These are phyloP conservation scores for Apostichopus japonicus DNA, from an alignment of 35 echinoderm and acorn worm genomes.

Conservation along the genomic window DNA sequence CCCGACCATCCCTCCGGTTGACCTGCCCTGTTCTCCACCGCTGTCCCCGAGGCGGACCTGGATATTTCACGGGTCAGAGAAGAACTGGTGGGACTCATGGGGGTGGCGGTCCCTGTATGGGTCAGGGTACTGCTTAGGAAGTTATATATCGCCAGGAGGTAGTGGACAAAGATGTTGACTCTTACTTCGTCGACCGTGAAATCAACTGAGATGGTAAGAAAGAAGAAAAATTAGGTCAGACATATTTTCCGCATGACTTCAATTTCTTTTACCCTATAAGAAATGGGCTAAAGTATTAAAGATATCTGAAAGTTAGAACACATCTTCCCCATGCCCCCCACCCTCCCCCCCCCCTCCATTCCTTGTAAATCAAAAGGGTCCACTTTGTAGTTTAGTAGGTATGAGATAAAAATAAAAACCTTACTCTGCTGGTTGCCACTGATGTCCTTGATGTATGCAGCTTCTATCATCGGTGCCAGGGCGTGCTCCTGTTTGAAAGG, in stretches of 20 bases:
- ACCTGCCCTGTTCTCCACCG: not conserved
- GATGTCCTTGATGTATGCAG: constrained; percentile 52
- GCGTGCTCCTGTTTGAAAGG: not conserved
- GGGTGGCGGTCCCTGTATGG: constrained; percentile 63
- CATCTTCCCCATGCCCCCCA: too few species aligned
- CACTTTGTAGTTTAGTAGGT: too few species aligned
- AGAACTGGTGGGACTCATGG: constrained; percentile 66
- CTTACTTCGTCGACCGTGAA: constrained; percentile 84
- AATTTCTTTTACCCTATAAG: too few species aligned
- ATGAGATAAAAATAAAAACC: not conserved
- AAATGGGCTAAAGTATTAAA: too few species aligned
- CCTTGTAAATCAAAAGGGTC: too few species aligned
- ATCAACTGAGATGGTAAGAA: constrained; percentile 69
- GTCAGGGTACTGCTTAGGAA: constrained; percentile 86
- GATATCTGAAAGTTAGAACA: too few species aligned
- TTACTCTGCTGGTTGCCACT: constrained; percentile 46
- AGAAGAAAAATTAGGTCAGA: not conserved
- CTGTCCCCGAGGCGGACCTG: constrained; percentile 20
- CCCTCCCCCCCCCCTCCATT: too few species aligned
- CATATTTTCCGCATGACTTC: too few species aligned
- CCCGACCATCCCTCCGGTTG: not conserved
- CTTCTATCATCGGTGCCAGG: constrained; percentile 39
- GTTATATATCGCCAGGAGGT: constrained; percentile 88
- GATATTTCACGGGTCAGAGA: constrained; percentile 63
- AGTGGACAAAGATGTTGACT: constrained; percentile 97